Percentiles rank a stretch among this genome's conserved stretches.
These are phyloP conservation scores for Chaetorhynchus papuensis DNA, from an alignment of 2,113 vertebrate species.

Conservation along the genomic window DNA sequence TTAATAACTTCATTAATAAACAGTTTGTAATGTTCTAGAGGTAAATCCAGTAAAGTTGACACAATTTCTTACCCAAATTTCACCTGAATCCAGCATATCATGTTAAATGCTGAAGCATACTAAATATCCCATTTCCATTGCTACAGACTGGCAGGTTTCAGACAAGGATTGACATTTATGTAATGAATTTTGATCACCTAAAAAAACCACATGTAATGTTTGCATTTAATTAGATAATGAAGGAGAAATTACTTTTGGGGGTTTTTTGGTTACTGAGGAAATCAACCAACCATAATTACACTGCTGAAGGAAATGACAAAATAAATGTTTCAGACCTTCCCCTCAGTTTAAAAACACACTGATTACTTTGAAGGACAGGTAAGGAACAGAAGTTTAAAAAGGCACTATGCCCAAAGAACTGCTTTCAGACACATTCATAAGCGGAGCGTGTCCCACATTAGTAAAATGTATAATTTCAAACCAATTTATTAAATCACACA, in stretches of 20 bases:
- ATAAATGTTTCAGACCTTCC: not conserved
- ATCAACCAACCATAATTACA: not conserved
- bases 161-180: not conserved
- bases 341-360: not conserved
- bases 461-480: not conserved
- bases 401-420: not conserved
- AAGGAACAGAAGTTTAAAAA: not conserved
- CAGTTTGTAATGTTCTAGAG: not conserved
- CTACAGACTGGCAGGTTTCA: not conserved
- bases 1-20: not conserved
- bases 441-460: not conserved
- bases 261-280: conserved; percentile 20
- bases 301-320: conserved; percentile 1
- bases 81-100: not conserved
- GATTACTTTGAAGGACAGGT: not conserved
- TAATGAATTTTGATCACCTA: not conserved
- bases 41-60: not conserved
- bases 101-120: not conserved
- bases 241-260: not conserved
- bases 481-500: not conserved
- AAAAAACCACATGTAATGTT: not conserved
- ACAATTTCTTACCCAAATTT: not conserved
- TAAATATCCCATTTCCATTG: not conserved
- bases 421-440: not conserved
- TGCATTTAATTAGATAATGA: conserved; percentile 24